Evolutionary conservation across 2,888 invertebrate species (phyloP).

Genomic region (Drosophila testacea): DNA sequence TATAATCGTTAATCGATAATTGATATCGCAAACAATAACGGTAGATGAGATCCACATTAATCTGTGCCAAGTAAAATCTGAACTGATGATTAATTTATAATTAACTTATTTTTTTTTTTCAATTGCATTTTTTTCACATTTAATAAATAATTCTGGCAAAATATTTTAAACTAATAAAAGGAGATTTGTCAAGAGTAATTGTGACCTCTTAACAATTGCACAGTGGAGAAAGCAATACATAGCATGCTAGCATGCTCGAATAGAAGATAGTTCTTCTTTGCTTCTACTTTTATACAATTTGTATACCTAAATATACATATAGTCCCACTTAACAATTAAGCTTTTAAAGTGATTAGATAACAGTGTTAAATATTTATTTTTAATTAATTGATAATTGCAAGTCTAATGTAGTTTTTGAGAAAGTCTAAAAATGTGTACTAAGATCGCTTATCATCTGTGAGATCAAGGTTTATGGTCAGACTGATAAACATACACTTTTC

Average conservation of each 20-base stretch:
- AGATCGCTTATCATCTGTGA: neutral
- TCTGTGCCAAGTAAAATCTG: slow-evolving; percentile 2
- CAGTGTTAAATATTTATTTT: slow-evolving; percentile 4
- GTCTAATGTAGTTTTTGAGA: neutral
- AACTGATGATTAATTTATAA: neutral
- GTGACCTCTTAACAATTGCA: slow-evolving; percentile 6
- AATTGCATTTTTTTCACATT: neutral
- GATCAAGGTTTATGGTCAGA: neutral
- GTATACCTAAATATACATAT: neutral
- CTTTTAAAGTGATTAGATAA: slow-evolving; percentile 7
- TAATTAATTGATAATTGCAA: neutral
- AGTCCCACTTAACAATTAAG: neutral
- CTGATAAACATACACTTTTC: neutral
- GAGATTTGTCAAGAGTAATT: neutral
- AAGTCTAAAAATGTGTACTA: neutral
- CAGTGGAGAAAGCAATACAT: neutral
- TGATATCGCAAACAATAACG: slow-evolving; percentile 42
- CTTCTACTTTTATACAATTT: too few species aligned
- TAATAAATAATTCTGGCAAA: neutral
- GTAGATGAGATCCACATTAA: slow-evolving; percentile 3
- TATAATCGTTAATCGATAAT: slow-evolving; percentile 29
- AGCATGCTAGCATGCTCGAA: neutral
- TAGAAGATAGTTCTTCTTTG: neutral
- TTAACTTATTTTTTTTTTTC: neutral
- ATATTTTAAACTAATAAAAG: neutral